These are phyloP conservation scores for Phymastichus coffea DNA, from an alignment of 1,140 invertebrate genomes.

Conservation along the genomic window DNA sequence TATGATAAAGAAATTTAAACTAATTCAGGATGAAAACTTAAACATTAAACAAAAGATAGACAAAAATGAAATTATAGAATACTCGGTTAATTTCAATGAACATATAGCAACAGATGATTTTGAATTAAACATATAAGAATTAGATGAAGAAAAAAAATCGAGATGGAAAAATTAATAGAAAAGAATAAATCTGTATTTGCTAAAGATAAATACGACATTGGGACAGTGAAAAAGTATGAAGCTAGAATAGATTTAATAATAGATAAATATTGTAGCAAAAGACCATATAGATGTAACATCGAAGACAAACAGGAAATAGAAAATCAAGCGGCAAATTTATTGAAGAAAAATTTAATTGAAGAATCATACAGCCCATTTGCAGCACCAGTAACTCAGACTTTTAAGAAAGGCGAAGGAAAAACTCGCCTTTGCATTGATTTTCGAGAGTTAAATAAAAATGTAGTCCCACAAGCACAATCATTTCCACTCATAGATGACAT, in stretches of 20 bases:
- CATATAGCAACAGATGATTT: conserved; percentile 17
- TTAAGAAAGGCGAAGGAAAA: not conserved
- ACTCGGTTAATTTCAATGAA: conserved; percentile 25
- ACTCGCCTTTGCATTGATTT: conserved; percentile 2
- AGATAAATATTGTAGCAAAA: conserved; percentile 6
- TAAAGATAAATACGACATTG: conserved; percentile 27
- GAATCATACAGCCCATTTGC: conserved; percentile 6
- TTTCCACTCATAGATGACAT: not conserved
- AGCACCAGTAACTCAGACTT: not conserved
- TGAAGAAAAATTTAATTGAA: not conserved
- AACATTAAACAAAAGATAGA: conserved; percentile 11
- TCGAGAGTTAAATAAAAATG: not conserved
- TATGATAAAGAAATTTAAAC: conserved; percentile 27
- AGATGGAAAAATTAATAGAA: conserved; percentile 17
- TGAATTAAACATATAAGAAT: conserved; percentile 3
- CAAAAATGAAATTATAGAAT: conserved; percentile 1
- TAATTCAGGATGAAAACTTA: conserved; percentile 22
- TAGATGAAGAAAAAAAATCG: not conserved
- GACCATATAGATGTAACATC: not conserved
- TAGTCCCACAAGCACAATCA: not conserved
- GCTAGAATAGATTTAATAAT: conserved; percentile 20
- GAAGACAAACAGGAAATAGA: conserved; percentile 12
- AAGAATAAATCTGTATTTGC: conserved; percentile 25
- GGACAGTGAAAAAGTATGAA: conserved; percentile 22
- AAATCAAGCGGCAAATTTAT: not conserved